Percentiles rank a stretch among this genome's conserved stretches.
Evolutionary conservation across 2,113 vertebrate species (phyloP).

Genomic region (Gulo gulo): DNA sequence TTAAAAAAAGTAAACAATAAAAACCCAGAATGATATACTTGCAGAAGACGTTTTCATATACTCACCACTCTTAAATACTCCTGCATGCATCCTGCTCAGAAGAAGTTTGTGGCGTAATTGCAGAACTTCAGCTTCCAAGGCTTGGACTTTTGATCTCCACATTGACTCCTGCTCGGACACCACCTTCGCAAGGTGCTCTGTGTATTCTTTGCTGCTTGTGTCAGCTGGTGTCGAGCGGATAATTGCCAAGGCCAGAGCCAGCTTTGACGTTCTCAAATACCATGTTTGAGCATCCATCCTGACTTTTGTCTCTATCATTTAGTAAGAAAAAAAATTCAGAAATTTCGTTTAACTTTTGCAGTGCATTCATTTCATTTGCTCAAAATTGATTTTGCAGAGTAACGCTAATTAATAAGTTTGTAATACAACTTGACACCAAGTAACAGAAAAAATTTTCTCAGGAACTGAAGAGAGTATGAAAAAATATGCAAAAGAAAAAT

Average conservation of each 20-base stretch:
- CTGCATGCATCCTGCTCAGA: conserved; percentile 76
- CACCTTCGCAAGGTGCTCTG: conserved; percentile 80
- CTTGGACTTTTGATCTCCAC: conserved; percentile 82
- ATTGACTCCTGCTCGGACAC: conserved; percentile 75
- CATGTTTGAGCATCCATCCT: conserved; percentile 74
- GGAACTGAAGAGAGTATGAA: background rate
- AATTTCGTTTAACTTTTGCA: conserved; percentile 36
- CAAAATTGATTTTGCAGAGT: conserved; percentile 49
- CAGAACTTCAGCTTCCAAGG: conserved; percentile 89
- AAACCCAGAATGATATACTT: background rate
- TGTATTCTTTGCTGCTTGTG: conserved; percentile 83
- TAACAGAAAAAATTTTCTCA: conserved; percentile 56
- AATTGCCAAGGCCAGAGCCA: conserved; percentile 90
- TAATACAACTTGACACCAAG: conserved; percentile 12
- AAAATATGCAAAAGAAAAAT: conserved; percentile 47
- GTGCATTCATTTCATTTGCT: conserved; percentile 56
- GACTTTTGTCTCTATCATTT: conserved; percentile 65
- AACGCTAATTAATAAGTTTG: conserved; percentile 61
- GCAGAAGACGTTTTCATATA: conserved; percentile 49
- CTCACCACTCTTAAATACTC: conserved; percentile 77
- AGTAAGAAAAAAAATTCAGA: conserved; percentile 55
- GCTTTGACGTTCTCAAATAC: conserved; percentile 81
- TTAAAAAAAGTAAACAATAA: background rate
- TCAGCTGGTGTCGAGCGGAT: conserved; percentile 87
- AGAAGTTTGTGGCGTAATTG: conserved; percentile 87